Conservation (phyloP, 2,797 vertebrate genomes). For the Carapus acus region DNA sequence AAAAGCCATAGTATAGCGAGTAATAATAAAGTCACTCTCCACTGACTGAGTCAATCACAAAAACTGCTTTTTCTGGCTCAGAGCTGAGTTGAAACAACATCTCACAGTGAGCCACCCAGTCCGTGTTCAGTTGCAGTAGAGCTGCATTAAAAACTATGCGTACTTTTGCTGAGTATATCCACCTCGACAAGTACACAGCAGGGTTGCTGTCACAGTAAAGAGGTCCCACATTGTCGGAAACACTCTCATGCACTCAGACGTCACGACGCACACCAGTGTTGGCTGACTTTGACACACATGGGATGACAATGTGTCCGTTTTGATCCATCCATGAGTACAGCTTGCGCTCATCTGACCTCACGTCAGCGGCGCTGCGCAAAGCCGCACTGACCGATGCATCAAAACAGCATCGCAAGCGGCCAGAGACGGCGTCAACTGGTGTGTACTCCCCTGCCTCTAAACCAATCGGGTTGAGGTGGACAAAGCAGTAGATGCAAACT, state of each 20-base stretch:
- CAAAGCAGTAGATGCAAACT: neutral
- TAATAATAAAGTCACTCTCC: too few species aligned
- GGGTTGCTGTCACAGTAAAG: conserved; percentile 23
- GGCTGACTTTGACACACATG: conserved; percentile 13
- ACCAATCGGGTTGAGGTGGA: neutral
- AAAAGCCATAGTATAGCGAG: too few species aligned
- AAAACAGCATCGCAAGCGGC: conserved; percentile 18
- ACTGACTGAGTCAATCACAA: too few species aligned
- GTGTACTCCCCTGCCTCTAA: neutral
- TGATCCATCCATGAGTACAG: conserved; percentile 25
- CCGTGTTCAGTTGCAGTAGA: conserved; percentile 10
- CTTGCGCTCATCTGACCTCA: conserved; percentile 3
- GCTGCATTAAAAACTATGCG: conserved; percentile 25
- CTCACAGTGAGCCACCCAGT: neutral
- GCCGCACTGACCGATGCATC: conserved; percentile 25
- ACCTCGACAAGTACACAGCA: conserved; percentile 26
- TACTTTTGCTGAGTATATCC: conserved; percentile 32
- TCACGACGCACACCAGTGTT: conserved; percentile 1
- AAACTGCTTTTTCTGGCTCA: too few species aligned
- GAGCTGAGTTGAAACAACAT: neutral
- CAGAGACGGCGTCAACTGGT: conserved; percentile 1
- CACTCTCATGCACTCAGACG: conserved; percentile 36
- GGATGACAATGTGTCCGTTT: conserved; percentile 30
- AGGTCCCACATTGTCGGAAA: conserved; percentile 21
- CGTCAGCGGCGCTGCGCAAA: conserved; percentile 1